Evolutionary conservation across 1,140 invertebrate species (phyloP), one percentile per base, ranked within the genome.

Genomic region (Lineus longissimus): DNA sequence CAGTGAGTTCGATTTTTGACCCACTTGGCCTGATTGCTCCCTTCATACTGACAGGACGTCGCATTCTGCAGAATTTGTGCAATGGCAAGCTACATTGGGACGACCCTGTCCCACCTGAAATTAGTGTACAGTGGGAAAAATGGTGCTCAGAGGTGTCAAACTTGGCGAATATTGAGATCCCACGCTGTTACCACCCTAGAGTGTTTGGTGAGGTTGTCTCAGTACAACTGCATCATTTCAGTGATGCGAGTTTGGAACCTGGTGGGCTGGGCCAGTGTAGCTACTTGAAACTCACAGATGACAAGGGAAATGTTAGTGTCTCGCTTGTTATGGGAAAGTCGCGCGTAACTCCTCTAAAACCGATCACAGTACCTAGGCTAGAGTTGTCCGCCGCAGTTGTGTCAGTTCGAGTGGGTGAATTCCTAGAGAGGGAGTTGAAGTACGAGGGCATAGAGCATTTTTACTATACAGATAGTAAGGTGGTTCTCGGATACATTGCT

Each of bases 401-500:
- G 15, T 36, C 33, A 15, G 33, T 36, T 4, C 4, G 15, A 4
- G 19, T 54, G 4, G 47, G 19, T 54, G n/a, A n/a, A 7, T 22
- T 54, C 9, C 47, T 54, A 7, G 19, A 27, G 4, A 4, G 19
- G n/a, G 47, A 54, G 25, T n/a, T 54, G 19, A 4, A n/a, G 4
- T 22, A 22, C 19, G 9, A n/a, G 4, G 25, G 9, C 25, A 6
- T 22, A 9, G 47, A 6, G 19, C 19, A 57, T 7, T 25, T 2
- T 25, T 68, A 47, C 41, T 68, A 55, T 23, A 65, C 66, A n/a
- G 67, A 68, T 33, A 58, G 59, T 41, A 62, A 55, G 41, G 59
- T 68, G 6, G 62, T 64, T 15, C 29, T 63, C 43, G 62, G 61
- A 22, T 67, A 71, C 43, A 58, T 71, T 7, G 22, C 57, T 29